Base-by-base conservation (phyloP, 2,113 vertebrate species). In the Cyprinodon tularosa region DNA sequence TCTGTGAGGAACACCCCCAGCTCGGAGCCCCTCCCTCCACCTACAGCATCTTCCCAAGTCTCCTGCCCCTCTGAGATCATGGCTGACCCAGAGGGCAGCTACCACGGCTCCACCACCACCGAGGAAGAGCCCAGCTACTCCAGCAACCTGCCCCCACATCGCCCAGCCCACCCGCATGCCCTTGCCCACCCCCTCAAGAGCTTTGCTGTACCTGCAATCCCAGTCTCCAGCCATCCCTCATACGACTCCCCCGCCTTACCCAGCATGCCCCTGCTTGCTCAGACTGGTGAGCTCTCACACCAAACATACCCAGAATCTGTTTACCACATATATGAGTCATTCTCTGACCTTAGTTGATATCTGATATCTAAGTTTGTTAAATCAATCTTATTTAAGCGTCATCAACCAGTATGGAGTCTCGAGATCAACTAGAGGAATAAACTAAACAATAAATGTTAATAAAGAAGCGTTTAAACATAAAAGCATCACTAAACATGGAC, bases 141-240 rank as follows among this genome's bases (percentile, higher is more conserved):
- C 88, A 90, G 90, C 87, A 95, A 91, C 70, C 88, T 92, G 71
- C 91, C 96, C 94, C 64, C 97, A 86, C 29, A 97, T 95, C 0
- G 97, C 96, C 48, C 97, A 0, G 96, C 96, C 40, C 97, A 98
- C 0, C 90, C 89, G 90, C 98, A 50, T 94, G 96, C 70, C 96
- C 98, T 91, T 50, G 96, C 97, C 0, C 97, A 98, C 91, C 97
- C 98, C 0, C 89, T 99, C 72, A 99, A 99, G 95, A 99, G 98
- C 91, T 99, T 99, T 0, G 98, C 97, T 0, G 97, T 98, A 85
- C 97, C 97, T 0, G 95, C 96, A 0, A 84, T 97, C 62, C 95
- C 96, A 0, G 74, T 93, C 0, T 45, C 88, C 0, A 88, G 76
- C 68, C 90, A 95, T 11, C 74, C 95, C 44, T 17, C 91, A 1